Conservation (phyloP, 2,888 invertebrate genomes). For the Noctua comes region DNA sequence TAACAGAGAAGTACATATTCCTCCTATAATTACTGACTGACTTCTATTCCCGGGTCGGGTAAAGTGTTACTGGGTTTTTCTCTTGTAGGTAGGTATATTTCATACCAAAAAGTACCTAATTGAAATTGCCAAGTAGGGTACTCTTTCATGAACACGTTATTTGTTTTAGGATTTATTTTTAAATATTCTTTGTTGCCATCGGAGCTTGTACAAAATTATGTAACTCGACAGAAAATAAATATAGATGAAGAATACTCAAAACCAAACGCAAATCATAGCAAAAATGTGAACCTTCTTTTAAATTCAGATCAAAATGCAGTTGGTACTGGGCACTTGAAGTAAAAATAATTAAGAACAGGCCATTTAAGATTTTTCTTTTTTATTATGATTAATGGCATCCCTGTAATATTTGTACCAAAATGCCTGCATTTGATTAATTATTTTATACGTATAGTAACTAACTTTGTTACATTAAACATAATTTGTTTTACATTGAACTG, state of each 20-base stretch:
- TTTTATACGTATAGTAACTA: not conserved
- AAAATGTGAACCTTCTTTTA: not conserved
- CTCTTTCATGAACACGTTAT: not conserved
- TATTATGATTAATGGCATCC: not conserved
- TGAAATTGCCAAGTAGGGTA: not conserved
- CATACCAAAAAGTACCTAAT: not conserved
- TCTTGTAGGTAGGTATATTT: not conserved
- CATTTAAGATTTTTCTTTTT: not conserved
- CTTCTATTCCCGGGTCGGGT: not conserved
- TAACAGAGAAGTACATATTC: too few species aligned
- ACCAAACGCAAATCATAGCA: not conserved
- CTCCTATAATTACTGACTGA: too few species aligned
- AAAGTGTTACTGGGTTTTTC: not conserved
- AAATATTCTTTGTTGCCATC: not conserved
- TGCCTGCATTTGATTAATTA: not conserved
- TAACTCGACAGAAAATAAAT: not conserved
- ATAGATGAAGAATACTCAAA: not conserved
- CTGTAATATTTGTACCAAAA: not conserved
- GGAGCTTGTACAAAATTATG: not conserved
- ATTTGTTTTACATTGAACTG: not conserved
- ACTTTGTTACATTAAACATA: not conserved
- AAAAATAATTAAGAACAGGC: not conserved
- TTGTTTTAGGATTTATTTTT: not conserved
- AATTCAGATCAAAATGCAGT: not conserved
- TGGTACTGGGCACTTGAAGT: not conserved